Percentiles rank a stretch among this genome's conserved stretches.
Evolutionary conservation across 2,888 invertebrate genomes (phyloP).

Genomic region (Phengaris alcon): DNA sequence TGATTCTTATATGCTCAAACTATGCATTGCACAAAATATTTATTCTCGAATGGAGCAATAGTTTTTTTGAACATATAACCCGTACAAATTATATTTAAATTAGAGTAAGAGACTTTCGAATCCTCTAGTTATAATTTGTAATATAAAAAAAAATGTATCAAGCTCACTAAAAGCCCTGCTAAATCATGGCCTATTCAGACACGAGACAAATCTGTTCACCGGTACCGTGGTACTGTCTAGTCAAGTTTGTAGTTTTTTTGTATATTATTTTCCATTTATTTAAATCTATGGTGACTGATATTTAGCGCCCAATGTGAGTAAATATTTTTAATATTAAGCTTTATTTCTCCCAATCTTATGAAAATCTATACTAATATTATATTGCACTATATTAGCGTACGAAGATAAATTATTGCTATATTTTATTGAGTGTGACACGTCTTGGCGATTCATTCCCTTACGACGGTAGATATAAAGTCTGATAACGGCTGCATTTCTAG

Average conservation of each 20-base stretch:
- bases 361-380: slow-evolving; percentile 29
- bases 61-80: slow-evolving; percentile 27
- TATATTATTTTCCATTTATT: slow-evolving; percentile 54
- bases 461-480: slow-evolving; percentile 45
- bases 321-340: slow-evolving; percentile 22
- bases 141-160: slow-evolving; percentile 22
- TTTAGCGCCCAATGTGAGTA: slow-evolving; percentile 33
- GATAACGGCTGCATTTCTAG: slow-evolving; percentile 46
- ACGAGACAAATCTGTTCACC: slow-evolving; percentile 57
- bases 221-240: slow-evolving; percentile 76
- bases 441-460: slow-evolving; percentile 43
- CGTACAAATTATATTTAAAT: slow-evolving; percentile 29
- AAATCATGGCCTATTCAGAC: slow-evolving; percentile 57
- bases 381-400: slow-evolving; percentile 32
- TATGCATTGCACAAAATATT: slow-evolving; percentile 28
- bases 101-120: slow-evolving; percentile 25
- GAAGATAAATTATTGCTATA: slow-evolving; percentile 28
- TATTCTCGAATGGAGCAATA: slow-evolving; percentile 25
- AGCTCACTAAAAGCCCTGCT: slow-evolving; percentile 54
- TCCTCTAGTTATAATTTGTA: slow-evolving; percentile 30
- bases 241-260: slow-evolving; percentile 71
- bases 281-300: slow-evolving; percentile 45
- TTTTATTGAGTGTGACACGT: slow-evolving; percentile 34
- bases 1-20: slow-evolving; percentile 28
- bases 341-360: slow-evolving; percentile 21